A percentile compares a stretch with the other conserved stretches of the same genome.
Evolutionary conservation across 2,797 vertebrate species (phyloP).

Genomic region (Poliocrania exsul): DNA sequence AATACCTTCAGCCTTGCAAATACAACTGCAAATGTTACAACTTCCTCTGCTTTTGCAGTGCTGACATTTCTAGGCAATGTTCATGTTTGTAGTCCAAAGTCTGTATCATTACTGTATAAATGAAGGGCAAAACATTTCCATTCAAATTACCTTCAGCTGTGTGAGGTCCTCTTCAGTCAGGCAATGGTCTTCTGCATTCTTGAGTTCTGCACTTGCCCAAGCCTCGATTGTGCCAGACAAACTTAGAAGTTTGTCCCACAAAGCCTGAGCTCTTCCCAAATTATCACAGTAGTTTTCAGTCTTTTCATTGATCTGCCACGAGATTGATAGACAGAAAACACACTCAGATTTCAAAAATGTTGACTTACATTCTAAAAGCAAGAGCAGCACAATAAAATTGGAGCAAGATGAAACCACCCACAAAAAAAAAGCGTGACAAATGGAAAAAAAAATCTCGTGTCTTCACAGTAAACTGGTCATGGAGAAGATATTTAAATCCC

Average conservation of each 20-base stretch:
- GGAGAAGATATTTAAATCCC: slow-evolving; percentile 55
- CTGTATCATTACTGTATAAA: accelerated
- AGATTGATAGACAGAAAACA: background rate
- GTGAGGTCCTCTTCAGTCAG: slow-evolving; percentile 81
- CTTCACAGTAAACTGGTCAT: slow-evolving; percentile 27
- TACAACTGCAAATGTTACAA: background rate
- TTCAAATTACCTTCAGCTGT: slow-evolving; percentile 80
- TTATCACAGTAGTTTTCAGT: slow-evolving; percentile 87
- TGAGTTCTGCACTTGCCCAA: slow-evolving; percentile 82
- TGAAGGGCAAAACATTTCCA: background rate
- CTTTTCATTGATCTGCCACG: slow-evolving; percentile 89
- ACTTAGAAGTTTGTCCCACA: slow-evolving; percentile 92
- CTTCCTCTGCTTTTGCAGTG: background rate
- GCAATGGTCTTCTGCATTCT: slow-evolving; percentile 75
- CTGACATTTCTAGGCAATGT: background rate
- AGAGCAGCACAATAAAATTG: background rate
- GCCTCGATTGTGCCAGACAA: slow-evolving; percentile 81
- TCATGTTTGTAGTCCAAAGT: background rate
- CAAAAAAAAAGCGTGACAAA: background rate
- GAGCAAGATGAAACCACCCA: background rate
- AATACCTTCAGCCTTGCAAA: background rate
- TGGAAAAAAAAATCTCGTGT: background rate
- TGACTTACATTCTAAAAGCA: background rate
- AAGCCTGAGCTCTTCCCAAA: slow-evolving; percentile 84
- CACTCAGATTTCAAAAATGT: background rate